Evolutionary conservation across 1,140 invertebrate species (phyloP), one percentile per base, ranked within the genome.

Genomic region (Platyscapa corneri): DNA sequence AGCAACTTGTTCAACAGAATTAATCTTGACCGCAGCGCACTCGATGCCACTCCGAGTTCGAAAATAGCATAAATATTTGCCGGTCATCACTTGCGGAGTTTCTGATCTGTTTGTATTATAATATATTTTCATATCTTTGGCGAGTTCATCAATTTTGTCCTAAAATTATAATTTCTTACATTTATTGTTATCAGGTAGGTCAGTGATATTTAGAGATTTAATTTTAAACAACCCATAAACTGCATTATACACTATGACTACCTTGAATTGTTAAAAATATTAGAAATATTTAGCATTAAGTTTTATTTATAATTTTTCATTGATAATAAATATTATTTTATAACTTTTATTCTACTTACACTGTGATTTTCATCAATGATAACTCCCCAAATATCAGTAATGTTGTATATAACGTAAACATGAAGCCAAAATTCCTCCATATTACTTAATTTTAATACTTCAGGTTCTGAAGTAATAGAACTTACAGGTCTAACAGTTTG

Each of bases 1-100:
- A 18, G 94, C 94, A 18, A 90, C 88, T 34, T 93, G 90, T 5
- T 91, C 90, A 3, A 92, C 79, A 0, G 83, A 53, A 72, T 92
- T 87, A 18, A 94, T 90, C 37, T 94, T 93, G 70, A 95, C 12
- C 87, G 14, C 95, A 94, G 78, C 94, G 93, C 0, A 95, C 95
- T 77, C 96, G 92, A 82, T 95, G 94, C 94, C 95, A 96, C 3
- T 95, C 94, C 0, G 95, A 94, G 6, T 94, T 2, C 90, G 65
- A 94, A 94, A 3, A 95, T 92, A 1, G 94, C 94, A 86, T 96
- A 96, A 18, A 91, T 95, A 95, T 80, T 89, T 89, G 7, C 91
- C 93, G 34, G 88, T 49, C 32, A 89, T 76, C 20, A 92, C 86
- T 27, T 32, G 8, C 14, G 42, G 18, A 23, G 84, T 0, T 8